These are phyloP conservation scores for Ochotona princeps DNA, from an alignment of 2,113 vertebrate species.

Conservation along the genomic window DNA sequence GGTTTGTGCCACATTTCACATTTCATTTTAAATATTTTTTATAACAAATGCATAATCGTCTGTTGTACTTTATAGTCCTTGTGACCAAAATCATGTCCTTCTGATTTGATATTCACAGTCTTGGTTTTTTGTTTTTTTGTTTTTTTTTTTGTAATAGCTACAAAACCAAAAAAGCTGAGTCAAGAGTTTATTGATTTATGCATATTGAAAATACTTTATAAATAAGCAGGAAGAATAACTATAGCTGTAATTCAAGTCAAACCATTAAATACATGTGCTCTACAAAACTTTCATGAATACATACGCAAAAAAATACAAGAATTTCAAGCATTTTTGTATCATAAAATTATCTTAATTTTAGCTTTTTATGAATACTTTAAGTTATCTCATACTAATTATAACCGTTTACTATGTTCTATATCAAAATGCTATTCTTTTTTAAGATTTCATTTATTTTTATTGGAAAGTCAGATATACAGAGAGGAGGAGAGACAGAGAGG, in stretches of 20 bases:
- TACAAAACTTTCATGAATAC: too few relatives aligned
- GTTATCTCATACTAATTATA: background rate
- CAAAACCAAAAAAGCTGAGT: background rate
- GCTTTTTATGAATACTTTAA: too few relatives aligned
- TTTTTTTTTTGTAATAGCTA: background rate
- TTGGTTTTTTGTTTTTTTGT: too few relatives aligned
- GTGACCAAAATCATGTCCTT: background rate
- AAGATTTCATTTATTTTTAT: background rate
- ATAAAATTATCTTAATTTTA: too few relatives aligned
- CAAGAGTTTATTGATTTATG: background rate
- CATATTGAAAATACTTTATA: background rate
- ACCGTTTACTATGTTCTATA: slow-evolving; percentile 17
- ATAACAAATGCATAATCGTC: background rate
- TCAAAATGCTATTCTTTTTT: background rate
- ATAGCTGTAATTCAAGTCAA: background rate
- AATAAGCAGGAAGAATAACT: background rate
- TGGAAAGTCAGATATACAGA: too few relatives aligned
- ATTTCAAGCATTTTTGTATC: too few relatives aligned
- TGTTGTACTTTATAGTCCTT: background rate
- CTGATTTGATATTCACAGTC: background rate
- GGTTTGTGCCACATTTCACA: background rate
- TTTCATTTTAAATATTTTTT: background rate
- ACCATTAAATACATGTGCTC: background rate
- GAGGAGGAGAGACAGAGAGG: too few relatives aligned
- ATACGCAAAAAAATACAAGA: too few relatives aligned